phyloP scores from a whole-genome alignment of 2,797 vertebrate species.

The Acanthiza pusilla region DNA sequence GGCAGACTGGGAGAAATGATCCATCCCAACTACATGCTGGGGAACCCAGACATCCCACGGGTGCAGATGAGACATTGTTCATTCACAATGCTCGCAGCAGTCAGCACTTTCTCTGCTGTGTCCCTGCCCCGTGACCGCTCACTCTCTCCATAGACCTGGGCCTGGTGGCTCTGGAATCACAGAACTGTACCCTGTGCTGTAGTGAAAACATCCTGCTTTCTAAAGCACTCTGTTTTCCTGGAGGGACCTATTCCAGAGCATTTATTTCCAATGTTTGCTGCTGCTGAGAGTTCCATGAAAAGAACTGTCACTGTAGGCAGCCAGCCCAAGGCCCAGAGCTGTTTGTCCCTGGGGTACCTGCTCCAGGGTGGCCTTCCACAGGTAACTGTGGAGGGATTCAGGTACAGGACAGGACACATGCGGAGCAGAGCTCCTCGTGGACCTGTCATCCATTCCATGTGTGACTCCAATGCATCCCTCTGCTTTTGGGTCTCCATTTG shows the following conservation, averaged over 20 bases:
- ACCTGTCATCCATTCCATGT: rapidly evolving
- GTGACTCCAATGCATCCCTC: neutral
- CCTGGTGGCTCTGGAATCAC: neutral
- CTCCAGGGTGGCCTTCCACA: neutral
- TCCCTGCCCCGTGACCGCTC: neutral
- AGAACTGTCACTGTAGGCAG: neutral
- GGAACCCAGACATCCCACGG: neutral
- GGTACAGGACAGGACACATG: rapidly evolving
- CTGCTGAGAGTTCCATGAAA: neutral
- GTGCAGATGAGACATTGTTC: neutral
- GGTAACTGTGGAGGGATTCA: no score
- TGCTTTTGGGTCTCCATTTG: neutral
- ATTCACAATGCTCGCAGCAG: neutral
- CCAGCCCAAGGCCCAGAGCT: neutral
- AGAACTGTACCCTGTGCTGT: neutral
- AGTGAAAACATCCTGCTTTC: neutral
- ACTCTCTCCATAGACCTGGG: neutral
- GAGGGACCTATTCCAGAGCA: neutral
- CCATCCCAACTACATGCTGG: neutral
- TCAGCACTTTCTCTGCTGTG: constrained; percentile 1
- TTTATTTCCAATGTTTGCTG: constrained; percentile 11
- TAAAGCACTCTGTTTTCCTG: neutral
- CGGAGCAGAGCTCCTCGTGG: neutral
- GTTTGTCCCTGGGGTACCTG: neutral
- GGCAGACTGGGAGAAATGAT: neutral